phyloP scores from a whole-genome alignment of 2,797 vertebrate species.

The Tolypeutes matacus region DNA sequence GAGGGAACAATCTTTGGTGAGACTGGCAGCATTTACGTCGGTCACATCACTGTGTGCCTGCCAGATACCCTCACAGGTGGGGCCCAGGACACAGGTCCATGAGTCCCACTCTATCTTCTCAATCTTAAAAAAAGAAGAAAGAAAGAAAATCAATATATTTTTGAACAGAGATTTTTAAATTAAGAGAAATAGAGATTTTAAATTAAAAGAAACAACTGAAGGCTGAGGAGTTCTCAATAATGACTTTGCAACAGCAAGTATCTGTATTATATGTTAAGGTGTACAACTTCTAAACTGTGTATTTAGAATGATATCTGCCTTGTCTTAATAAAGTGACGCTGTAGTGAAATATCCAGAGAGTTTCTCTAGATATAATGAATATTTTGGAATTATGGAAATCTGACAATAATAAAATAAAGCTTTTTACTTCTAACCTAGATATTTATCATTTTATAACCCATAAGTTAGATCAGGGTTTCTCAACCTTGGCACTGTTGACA shows the following conservation, averaged over 20 bases:
- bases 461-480: background rate
- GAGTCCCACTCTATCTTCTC: constrained; percentile 97
- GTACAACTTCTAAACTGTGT: background rate
- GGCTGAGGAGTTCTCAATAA: background rate
- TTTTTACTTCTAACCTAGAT: background rate
- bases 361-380: constrained; percentile 29
- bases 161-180: background rate
- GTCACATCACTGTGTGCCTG: constrained; percentile 93
- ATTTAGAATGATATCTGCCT: background rate
- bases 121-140: constrained; percentile 88
- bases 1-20: constrained; percentile 93
- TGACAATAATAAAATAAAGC: background rate
- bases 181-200: background rate
- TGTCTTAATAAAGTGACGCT: background rate
- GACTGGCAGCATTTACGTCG: constrained; percentile 93
- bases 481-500: background rate
- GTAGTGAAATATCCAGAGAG: background rate
- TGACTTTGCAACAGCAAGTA: background rate
- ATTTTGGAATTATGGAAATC: constrained; percentile 33
- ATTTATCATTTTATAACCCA: background rate
- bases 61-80: constrained; percentile 97
- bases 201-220: background rate
- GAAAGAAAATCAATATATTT: background rate
- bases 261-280: background rate
- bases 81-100: constrained; percentile 96